Percentiles rank a stretch among this genome's conserved stretches.
Evolutionary conservation across 2,888 invertebrate genomes (phyloP).

Genomic region (Rhogogaster chlorosoma): DNA sequence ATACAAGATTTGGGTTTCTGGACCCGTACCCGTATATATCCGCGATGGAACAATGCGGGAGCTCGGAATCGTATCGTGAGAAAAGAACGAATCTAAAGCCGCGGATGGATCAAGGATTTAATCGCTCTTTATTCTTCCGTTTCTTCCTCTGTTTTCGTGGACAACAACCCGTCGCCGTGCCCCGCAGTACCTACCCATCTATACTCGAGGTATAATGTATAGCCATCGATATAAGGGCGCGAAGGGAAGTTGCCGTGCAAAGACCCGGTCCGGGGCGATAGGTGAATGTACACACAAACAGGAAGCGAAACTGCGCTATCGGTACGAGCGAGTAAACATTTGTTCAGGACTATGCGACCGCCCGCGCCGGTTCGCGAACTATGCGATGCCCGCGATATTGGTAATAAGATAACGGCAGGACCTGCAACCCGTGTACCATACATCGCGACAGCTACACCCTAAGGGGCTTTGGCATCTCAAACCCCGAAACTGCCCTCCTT

Average conservation of each 20-base stretch:
- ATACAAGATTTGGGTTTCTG: slow-evolving; percentile 9
- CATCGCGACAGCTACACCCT: not conserved
- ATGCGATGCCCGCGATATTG: slow-evolving; percentile 66
- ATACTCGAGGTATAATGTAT: not conserved
- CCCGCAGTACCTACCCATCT: not conserved
- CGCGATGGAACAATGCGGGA: not conserved
- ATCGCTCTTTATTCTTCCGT: not conserved
- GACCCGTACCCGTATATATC: not conserved
- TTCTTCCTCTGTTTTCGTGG: not conserved
- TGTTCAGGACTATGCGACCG: slow-evolving; percentile 65
- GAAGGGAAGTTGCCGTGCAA: not conserved
- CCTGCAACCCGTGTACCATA: not conserved
- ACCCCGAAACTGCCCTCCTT: not conserved
- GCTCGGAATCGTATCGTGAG: not conserved
- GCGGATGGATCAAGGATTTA: slow-evolving; percentile 21
- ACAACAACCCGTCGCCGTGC: not conserved
- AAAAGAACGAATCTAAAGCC: not conserved
- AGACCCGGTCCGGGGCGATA: slow-evolving; percentile 32
- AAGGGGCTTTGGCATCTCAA: not conserved
- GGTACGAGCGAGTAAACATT: slow-evolving; percentile 69
- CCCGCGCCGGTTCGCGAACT: slow-evolving; percentile 30
- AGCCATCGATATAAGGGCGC: not conserved
- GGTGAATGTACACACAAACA: slow-evolving; percentile 63
- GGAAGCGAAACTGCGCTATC: slow-evolving; percentile 65
- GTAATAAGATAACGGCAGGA: slow-evolving; percentile 71